Base-by-base conservation (phyloP, 1,140 invertebrate genomes). In the Caenorhabditis remanei region DNA sequence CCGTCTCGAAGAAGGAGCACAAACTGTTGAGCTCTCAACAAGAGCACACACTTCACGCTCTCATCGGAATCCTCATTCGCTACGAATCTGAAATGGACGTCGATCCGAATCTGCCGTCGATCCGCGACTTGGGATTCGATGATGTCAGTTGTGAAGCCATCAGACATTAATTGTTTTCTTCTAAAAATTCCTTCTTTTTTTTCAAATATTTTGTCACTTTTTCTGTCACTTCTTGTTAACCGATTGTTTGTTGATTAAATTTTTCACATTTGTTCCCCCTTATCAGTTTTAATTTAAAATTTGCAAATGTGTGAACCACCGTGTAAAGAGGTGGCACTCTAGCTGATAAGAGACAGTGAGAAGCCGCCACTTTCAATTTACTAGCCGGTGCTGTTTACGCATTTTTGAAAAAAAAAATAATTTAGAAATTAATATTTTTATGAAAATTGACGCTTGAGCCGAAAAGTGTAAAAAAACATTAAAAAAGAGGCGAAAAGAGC, bases 1-100 rank as follows among this genome's bases (percentile, higher is more conserved):
- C 46, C 19, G 84, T 71, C 7, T 58, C 65, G 21, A 85, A 85
- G 63, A n/a, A 55, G 1, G 14, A 43, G 14, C 21, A 53, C 3
- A 85, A 83, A 50, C 56, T 87, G 7, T 41, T 87, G 40, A 71
- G 65, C 55, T 58, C 55, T 5, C 75, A 84, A 71, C 83, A 88
- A 40, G 89, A 89, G 82, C 88, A 87, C 82, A 88, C 85, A 19
- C 87, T 89, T 21, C 88, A 88, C 53, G 88, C 85, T 6, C 50
- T 89, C 21, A 89, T 89, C 46, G 89, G 89, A 32, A 82, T 89
- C 55, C 89, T 89, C 13, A 89, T 89, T 55, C 84, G 89, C 21
- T 89, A 89, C 63, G 89, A 89, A 67, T 67, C 85, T 9, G 89
- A 89, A 86, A 86, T 89, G 88, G 84, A 84, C 19, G 61, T 89